Base-by-base conservation (phyloP, 2,888 invertebrate genomes). In the Congeria kusceri region DNA sequence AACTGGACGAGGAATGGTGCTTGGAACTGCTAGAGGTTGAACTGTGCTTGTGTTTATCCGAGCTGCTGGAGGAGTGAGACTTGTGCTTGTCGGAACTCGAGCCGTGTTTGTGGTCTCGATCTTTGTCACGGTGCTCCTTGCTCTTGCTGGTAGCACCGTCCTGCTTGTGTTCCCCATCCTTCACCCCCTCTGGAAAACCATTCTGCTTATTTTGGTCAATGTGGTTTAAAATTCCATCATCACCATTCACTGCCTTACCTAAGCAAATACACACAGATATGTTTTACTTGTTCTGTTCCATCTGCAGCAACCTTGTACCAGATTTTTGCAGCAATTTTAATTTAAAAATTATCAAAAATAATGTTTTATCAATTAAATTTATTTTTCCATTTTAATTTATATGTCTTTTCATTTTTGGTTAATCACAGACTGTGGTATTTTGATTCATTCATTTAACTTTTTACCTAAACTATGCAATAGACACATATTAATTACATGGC, bases 1-100 rank as follows among this genome's bases (percentile, higher is more conserved):
- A 71, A 18, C 71, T 71, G n/a, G 71, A 72, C 11, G 78, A 79
- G 0, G 79, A 80, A 58, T 77, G 79, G 25, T 79, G 65, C 28
- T 64, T 64, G 7, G 64, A 65, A 46, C 63, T 83, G 44, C 75
- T 70, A 13, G 77, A 75, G 58, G 79, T 79, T 15, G 80, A 80
- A 44, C 77, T 71, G 18, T 62, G 62, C 66, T 77, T 82, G 65
- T 81, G 77, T 59, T 77, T 83, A 23, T 76, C 71, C 46, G 83
- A 83, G 58, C 79, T 80, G 39, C 66, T 80, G 47, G 65, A 74
- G 23, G 77, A 77, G 76, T 72, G 76, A 29, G 86, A 82, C 59
- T 85, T 79, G 61, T 83, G 80, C 53, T 82, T 81, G 44, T 85
- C 84, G 3, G 80, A 80, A 59, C 82, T 83, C 47, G 86, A 84